Evolutionary conservation across 2,797 vertebrate genomes (phyloP).

Genomic region (Chaunax sp.): DNA sequence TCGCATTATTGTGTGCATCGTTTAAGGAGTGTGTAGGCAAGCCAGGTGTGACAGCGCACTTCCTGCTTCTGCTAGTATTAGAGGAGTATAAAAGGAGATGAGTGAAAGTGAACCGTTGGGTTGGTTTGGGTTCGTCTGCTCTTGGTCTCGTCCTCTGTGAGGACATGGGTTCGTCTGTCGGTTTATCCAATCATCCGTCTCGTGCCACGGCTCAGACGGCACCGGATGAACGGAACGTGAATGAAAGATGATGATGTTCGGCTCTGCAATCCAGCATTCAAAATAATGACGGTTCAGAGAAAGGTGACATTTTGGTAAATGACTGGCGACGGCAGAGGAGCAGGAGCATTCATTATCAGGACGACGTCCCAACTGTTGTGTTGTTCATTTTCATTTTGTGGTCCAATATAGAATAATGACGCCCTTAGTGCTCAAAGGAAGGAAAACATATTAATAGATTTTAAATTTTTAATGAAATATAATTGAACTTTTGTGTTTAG

Average conservation of each 20-base stretch:
- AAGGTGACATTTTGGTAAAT: conserved; percentile 38
- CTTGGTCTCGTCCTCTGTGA: conserved; percentile 1
- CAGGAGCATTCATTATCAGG: conserved; percentile 2
- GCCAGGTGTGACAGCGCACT: conserved; percentile 32
- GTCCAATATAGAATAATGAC: too few relatives aligned
- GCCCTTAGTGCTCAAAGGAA: too few relatives aligned
- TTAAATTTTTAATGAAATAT: background rate
- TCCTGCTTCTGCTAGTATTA: conserved; percentile 35
- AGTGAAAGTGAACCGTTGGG: conserved; percentile 2
- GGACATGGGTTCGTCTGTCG: conserved; percentile 16
- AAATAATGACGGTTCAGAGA: conserved; percentile 31
- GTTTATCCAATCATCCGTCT: conserved; percentile 32
- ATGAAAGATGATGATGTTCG: conserved; percentile 18
- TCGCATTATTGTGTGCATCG: conserved; percentile 35
- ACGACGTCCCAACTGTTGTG: conserved; percentile 1
- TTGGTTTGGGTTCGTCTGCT: background rate
- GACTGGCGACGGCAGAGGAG: conserved; percentile 6
- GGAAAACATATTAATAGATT: background rate
- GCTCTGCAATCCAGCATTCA: conserved; percentile 24
- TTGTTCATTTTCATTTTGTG: conserved; percentile 18
- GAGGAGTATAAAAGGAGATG: background rate
- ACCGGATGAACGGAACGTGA: conserved; percentile 18
- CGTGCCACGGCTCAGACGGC: background rate
- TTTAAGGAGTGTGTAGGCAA: conserved; percentile 50
- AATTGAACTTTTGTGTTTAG: too few relatives aligned